Evolutionary conservation across 2,113 vertebrate species (phyloP).

Genomic region (Engraulis encrasicolus): DNA sequence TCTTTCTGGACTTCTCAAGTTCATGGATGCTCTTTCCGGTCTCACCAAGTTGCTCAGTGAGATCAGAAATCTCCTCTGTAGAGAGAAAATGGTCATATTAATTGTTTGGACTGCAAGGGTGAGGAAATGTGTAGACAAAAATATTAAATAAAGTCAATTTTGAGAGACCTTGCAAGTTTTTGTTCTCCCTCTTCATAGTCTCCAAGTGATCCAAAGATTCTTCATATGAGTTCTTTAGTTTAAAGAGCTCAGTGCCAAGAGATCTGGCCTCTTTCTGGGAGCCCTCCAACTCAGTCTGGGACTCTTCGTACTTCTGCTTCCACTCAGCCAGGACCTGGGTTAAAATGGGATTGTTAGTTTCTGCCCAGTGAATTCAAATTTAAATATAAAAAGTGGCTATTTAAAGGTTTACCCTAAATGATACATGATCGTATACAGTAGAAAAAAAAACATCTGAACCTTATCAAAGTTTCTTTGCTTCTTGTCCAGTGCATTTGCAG

Average conservation of each 20-base stretch:
- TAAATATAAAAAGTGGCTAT: too few relatives aligned
- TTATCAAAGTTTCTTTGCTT: constrained; percentile 79
- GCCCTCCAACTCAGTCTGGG: constrained; percentile 65
- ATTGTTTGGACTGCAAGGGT: neutral
- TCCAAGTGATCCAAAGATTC: constrained; percentile 70
- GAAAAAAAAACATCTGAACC: neutral
- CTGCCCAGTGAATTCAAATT: too few relatives aligned
- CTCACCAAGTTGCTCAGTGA: constrained; percentile 71
- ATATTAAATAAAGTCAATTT: neutral
- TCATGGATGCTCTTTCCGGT: constrained; percentile 68
- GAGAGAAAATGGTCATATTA: neutral
- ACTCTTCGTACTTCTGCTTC: constrained; percentile 73
- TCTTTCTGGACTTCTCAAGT: constrained; percentile 67
- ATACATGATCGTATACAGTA: too few relatives aligned
- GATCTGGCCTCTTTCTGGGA: constrained; percentile 68
- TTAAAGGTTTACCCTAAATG: too few relatives aligned
- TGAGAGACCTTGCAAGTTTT: constrained; percentile 67
- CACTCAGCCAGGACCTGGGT: constrained; percentile 69
- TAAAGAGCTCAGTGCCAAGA: constrained; percentile 70
- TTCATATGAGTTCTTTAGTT: constrained; percentile 72
- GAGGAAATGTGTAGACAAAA: too few relatives aligned
- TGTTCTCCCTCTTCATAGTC: constrained; percentile 70
- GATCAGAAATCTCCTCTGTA: constrained; percentile 70
- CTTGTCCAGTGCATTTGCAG: constrained; percentile 73
- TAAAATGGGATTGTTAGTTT: too few relatives aligned